Conservation (phyloP, 2,888 invertebrate species). For the Synanthedon andrenaeformis region DNA sequence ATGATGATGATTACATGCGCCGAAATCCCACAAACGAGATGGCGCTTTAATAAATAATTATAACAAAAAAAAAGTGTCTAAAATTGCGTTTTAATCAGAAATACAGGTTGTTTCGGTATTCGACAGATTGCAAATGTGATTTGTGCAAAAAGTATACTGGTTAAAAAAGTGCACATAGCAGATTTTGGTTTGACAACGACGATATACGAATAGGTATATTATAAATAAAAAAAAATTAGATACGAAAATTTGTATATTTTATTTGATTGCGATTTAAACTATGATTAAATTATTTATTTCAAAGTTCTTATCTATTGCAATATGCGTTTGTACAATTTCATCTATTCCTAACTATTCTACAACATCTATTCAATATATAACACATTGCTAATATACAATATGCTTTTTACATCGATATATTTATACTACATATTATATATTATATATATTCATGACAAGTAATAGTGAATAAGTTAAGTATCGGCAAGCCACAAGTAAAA, state of each 20-base stretch:
- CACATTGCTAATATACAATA: conserved; percentile 63
- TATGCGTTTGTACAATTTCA: conserved; percentile 69
- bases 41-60: no score
- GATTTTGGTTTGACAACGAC: no score
- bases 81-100: no score
- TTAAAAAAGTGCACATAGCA: no score
- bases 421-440: conserved; percentile 25
- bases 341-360: conserved; percentile 65
- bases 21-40: no score
- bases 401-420: conserved; percentile 60
- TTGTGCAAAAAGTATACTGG: no score
- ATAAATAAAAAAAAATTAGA: conserved; percentile 14
- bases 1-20: no score
- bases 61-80: no score
- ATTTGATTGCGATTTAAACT: conserved; percentile 68
- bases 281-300: conserved; percentile 63
- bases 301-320: conserved; percentile 54
- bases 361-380: conserved; percentile 60
- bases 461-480: conserved; percentile 21
- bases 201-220: no score
- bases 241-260: conserved; percentile 69
- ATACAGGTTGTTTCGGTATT: no score
- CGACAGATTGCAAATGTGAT: no score
- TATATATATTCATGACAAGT: conserved; percentile 47
- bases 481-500: conserved; percentile 24